phyloP scores from a whole-genome alignment of 2,113 vertebrate species.

The Kryptolebias marmoratus region DNA sequence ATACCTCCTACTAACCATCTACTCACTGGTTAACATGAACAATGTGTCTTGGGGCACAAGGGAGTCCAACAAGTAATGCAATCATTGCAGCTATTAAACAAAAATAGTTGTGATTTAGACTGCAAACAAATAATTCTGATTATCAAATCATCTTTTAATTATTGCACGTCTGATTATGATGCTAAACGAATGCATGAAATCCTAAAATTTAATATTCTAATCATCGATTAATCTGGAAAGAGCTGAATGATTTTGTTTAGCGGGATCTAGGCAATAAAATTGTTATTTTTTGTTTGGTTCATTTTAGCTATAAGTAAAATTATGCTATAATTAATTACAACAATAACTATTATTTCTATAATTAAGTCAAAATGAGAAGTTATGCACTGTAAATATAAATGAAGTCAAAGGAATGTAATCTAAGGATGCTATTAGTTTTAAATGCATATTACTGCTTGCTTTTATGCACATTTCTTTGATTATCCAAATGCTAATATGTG shows the following conservation, averaged over 20 bases:
- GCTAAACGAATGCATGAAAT: not conserved
- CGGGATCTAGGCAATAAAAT: not conserved
- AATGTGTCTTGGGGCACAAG: slow-evolving; percentile 85
- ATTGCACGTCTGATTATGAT: not conserved
- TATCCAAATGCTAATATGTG: not conserved
- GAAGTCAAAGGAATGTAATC: too few species aligned
- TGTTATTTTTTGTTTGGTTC: not conserved
- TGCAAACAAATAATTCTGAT: not conserved
- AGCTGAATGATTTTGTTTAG: not conserved
- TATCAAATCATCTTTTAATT: slow-evolving; percentile 8
- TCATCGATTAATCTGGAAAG: not conserved
- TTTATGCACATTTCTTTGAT: not conserved
- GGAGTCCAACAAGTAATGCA: slow-evolving; percentile 76
- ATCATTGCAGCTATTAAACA: not conserved
- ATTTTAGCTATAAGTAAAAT: too few species aligned
- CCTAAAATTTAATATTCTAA: not conserved
- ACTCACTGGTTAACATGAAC: slow-evolving; percentile 86
- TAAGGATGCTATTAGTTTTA: too few species aligned
- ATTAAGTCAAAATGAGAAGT: not conserved
- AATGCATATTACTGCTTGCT: too few species aligned
- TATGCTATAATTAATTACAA: too few species aligned
- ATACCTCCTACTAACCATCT: slow-evolving; percentile 84
- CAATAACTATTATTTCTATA: too few species aligned
- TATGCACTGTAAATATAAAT: not conserved
- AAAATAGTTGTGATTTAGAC: not conserved